Base-by-base conservation (phyloP, 2,797 vertebrate genomes). In the Poeciliopsis gracilis region DNA sequence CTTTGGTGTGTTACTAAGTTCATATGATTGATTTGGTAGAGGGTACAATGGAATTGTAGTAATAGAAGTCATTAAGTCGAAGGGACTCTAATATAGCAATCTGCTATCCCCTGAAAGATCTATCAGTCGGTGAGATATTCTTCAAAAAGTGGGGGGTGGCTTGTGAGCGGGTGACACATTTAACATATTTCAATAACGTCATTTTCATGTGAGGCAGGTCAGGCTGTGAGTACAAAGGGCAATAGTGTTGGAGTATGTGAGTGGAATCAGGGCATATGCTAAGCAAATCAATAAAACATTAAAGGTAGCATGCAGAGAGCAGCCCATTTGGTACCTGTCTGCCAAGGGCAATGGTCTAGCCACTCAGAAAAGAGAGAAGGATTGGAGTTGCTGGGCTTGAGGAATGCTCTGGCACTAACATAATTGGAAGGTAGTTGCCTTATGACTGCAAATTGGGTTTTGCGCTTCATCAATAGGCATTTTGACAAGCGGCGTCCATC, bases 401-500 rank as follows among this genome's bases (percentile, higher is more conserved):
- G 93, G 95, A 96, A 95, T 95, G 94, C 95, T 95, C 91, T 91
- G 85, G 95, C 95, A 90, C 96, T 94, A 95, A 95, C 94, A 93
- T 95, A 96, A 96, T 97, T 96, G 95, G 94, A 95, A 96, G 96
- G 95, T 96, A 95, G 96, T 93, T 94, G 95, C 96, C 96, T 97
- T 96, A 96, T 95, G 96, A 97, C 95, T 97, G 96, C 96, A 97
- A 97, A 97, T 97, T 96, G 96, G 97, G 95, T 96, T 94, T 94
- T 97, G 95, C 93, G 95, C 95, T 96, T 97, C 95, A 96, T 97
- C 97, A 97, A 96, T 97, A 96, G 96, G 95, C 95, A 96, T 97
- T 97, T 96, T 97, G 97, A 98, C 96, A 96, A 96, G 96, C 95
- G 90, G 93, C 94, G 96, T 97, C 97, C 96, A 96, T 98, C 97